phyloP scores from a whole-genome alignment of 2,113 vertebrate species.

The Sclerurus mexicanus region DNA sequence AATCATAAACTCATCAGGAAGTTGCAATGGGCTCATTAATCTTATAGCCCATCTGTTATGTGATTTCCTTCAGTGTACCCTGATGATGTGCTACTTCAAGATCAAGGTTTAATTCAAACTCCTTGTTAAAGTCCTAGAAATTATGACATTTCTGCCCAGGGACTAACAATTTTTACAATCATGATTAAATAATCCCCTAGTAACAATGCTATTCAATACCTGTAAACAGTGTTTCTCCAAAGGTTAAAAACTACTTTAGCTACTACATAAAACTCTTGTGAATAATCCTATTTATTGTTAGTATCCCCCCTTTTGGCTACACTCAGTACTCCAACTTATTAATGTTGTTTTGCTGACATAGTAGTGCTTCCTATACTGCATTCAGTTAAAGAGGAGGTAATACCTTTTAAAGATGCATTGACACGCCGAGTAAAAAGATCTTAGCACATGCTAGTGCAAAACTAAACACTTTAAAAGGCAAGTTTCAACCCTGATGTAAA shows the following conservation, averaged over 20 bases:
- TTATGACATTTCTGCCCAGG: background rate
- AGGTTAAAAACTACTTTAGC: background rate
- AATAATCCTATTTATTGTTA: background rate
- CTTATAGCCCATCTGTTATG: conserved; percentile 28
- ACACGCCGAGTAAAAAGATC: background rate
- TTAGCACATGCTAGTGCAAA: background rate
- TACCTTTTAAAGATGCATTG: background rate
- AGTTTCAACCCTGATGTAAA: background rate
- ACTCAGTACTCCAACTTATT: background rate
- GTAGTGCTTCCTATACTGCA: background rate
- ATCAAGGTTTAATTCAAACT: conserved; percentile 1
- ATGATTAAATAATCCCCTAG: background rate
- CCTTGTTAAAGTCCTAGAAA: background rate
- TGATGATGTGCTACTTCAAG: background rate
- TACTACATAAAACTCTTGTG: background rate
- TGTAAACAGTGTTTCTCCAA: background rate
- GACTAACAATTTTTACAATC: background rate
- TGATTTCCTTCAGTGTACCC: background rate
- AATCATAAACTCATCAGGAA: conserved; percentile 41
- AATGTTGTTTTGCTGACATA: background rate
- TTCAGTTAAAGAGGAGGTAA: background rate
- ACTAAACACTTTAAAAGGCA: background rate
- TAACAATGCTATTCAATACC: background rate
- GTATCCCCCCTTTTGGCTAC: background rate
- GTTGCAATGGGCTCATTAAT: background rate